Evolutionary conservation across 2,888 invertebrate species (phyloP), one percentile per base, ranked within the genome.

Genomic region (Tuberolachnus salignus): DNA sequence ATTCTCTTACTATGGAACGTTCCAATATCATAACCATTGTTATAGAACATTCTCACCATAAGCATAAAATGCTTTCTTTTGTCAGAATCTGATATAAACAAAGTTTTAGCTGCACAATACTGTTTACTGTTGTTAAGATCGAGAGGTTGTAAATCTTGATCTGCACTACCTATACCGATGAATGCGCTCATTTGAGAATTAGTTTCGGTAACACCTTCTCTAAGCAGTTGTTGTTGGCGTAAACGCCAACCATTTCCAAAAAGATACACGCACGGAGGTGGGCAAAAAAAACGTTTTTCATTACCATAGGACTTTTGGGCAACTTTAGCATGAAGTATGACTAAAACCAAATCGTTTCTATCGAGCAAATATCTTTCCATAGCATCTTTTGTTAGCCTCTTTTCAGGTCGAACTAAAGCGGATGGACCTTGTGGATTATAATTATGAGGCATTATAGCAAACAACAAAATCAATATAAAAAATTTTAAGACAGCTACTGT

Each of bases 281-380:
- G 99, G 84, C 98, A 99, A 88, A 99, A 99, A 88, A 99, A 99
- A 82, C 99, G 89, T 87, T 99, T 99, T 85, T 99, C 99, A 86
- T 98, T 99, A 82, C 99, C 99, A 85, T 99, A 99, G 0, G 98
- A 98, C 86, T 99, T 99, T 87, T 99, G 99, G 46, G 99, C 99
- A 71, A 99, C 99, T 89, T 98, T 99, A 69, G 99, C 99, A 87
- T 99, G 98, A 80, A 98, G 88, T 83, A 99, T 98, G 73, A 98
- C 96, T 80, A 99, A 93, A 23, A 95, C 92, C 94, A 97, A 96
- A 86, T 97, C 97, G 83, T 94, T 93, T 83, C 96, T 90, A 85
- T 97, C 97, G 80, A 95, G 90, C 83, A 99, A 89, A 86, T 98
- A 99, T 80, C 95, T 91, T 86, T 95, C 94, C 99, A 99, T 99